Conservation (phyloP, 2,797 vertebrate genomes). For the Ctenosaura bakeri region DNA sequence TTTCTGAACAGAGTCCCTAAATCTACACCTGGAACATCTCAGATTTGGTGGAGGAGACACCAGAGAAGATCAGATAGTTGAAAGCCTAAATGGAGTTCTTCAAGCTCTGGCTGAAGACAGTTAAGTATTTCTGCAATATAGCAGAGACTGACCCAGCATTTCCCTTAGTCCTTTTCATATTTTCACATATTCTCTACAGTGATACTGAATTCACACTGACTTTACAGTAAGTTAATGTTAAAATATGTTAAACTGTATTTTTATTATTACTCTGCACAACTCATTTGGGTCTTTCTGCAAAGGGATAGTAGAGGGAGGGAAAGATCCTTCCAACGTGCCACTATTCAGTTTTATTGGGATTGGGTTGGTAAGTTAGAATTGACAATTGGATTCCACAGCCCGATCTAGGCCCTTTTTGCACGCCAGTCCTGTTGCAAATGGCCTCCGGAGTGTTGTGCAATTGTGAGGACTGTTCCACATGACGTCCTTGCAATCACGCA, state of each 20-base stretch:
- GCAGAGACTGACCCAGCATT: neutral
- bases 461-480: too few relatives aligned
- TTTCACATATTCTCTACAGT: neutral
- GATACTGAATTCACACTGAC: accelerated
- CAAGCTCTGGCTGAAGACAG: conserved; percentile 76
- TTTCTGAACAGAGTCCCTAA: conserved; percentile 69
- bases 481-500: too few relatives aligned
- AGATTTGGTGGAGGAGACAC: conserved; percentile 53
- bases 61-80: conserved; percentile 69
- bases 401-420: neutral
- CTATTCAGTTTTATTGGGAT: neutral
- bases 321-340: too few relatives aligned
- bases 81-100: conserved; percentile 74
- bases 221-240: neutral
- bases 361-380: neutral
- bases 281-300: neutral
- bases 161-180: too few relatives aligned
- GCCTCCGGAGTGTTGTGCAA: too few relatives aligned
- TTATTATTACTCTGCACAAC: neutral
- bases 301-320: too few relatives aligned
- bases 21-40: conserved; percentile 72
- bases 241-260: neutral
- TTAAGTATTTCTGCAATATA: conserved; percentile 72
- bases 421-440: too few relatives aligned
- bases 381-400: neutral